Conservation (phyloP, 2,797 vertebrate genomes). For the Gephyroberyx darwinii region DNA sequence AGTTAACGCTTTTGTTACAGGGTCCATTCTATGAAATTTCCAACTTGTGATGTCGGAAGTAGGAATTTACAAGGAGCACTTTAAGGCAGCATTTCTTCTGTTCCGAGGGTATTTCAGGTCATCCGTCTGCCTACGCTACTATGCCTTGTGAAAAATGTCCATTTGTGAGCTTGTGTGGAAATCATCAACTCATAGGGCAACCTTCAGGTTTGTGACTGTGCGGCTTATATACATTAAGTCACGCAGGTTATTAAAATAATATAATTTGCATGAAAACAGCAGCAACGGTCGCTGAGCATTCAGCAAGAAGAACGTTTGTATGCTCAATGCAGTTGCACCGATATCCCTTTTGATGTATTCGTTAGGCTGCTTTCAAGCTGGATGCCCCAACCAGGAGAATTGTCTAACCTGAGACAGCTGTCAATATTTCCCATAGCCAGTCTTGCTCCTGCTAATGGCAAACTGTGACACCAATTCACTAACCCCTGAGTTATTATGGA, state of each 20-base stretch:
- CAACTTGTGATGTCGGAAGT: neutral
- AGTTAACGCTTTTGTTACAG: too few species aligned
- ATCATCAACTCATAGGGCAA: slow-evolving; percentile 14
- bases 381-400: slow-evolving; percentile 1
- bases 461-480: too few species aligned
- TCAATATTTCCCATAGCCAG: slow-evolving; percentile 16
- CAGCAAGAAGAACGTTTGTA: neutral
- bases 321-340: slow-evolving; percentile 3
- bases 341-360: slow-evolving; percentile 22
- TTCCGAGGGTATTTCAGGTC: slow-evolving; percentile 66
- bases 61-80: slow-evolving; percentile 31
- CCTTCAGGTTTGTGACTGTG: slow-evolving; percentile 15
- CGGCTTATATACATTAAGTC: too few species aligned
- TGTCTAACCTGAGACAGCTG: neutral
- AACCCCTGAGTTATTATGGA: too few species aligned
- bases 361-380: slow-evolving; percentile 19
- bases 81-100: slow-evolving; percentile 51
- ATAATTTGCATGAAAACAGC: neutral
- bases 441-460: neutral
- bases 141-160: slow-evolving; percentile 18
- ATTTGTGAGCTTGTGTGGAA: slow-evolving; percentile 12
- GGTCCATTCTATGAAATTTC: neutral
- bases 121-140: slow-evolving; percentile 31
- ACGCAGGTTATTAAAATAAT: too few species aligned
- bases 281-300: neutral